Conservation (phyloP, 2,113 vertebrate genomes). For the Gymnarchus niloticus region DNA sequence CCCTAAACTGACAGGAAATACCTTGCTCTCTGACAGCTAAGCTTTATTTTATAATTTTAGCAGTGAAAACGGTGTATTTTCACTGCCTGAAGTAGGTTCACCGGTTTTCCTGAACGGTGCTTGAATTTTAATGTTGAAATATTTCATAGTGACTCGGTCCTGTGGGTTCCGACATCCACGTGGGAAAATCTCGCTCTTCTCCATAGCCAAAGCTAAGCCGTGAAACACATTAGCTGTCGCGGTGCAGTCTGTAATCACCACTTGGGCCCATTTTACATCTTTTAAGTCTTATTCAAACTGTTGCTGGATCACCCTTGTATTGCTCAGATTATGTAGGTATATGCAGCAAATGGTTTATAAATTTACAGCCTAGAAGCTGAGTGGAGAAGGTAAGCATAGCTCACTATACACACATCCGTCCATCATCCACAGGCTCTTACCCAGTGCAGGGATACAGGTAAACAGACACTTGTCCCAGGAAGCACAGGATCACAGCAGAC, state of each 20-base stretch:
- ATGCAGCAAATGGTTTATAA: neutral
- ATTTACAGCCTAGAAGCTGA: neutral
- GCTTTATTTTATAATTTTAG: neutral
- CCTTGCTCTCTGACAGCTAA: neutral
- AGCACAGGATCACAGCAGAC: neutral
- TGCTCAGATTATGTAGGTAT: neutral
- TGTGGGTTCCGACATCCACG: neutral
- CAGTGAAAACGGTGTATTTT: neutral
- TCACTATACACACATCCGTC: neutral
- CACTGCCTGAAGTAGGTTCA: neutral
- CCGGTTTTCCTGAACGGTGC: neutral
- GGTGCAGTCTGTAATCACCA: too few relatives aligned
- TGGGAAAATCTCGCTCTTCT: neutral
- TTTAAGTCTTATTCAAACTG: too few relatives aligned
- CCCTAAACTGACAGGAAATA: neutral
- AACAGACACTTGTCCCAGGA: neutral
- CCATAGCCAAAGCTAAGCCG: neutral
- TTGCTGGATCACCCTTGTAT: too few relatives aligned
- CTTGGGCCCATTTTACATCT: too few relatives aligned
- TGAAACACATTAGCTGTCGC: neutral
- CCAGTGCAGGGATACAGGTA: neutral
- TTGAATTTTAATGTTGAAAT: neutral
- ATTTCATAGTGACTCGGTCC: neutral
- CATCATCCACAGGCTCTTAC: neutral
- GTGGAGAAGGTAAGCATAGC: too few relatives aligned